These are phyloP conservation scores for Hyles vespertilio DNA, from an alignment of 1,140 invertebrate genomes.

Conservation along the genomic window DNA sequence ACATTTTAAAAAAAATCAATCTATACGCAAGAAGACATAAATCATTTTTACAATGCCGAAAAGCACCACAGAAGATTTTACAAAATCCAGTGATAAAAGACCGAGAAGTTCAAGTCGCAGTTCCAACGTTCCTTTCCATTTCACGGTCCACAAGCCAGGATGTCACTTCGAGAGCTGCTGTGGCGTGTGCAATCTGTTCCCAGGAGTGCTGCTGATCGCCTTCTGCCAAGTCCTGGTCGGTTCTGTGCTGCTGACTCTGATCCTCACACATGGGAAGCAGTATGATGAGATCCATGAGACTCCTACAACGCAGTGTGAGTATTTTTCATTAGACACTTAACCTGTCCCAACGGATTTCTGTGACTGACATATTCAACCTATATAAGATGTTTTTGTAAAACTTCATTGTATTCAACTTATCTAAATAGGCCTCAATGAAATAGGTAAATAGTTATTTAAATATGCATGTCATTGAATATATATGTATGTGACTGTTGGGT, in stretches of 20 bases:
- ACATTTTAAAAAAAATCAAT: too few species aligned
- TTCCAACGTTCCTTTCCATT: slow-evolving; percentile 44
- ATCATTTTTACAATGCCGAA: slow-evolving; percentile 32
- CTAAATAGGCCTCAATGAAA: too few species aligned
- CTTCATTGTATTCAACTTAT: too few species aligned
- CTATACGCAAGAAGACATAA: too few species aligned
- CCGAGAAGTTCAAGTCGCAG: slow-evolving; percentile 29
- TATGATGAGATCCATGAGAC: slow-evolving; percentile 64
- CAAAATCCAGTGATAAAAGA: slow-evolving; percentile 37
- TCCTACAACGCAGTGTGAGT: slow-evolving; percentile 44
- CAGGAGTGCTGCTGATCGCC: slow-evolving; percentile 55
- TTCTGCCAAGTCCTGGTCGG: slow-evolving; percentile 60
- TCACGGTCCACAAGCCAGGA: slow-evolving; percentile 55
- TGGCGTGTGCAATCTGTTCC: slow-evolving; percentile 61
- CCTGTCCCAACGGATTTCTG: background rate
- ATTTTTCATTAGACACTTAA: slow-evolving; percentile 6
- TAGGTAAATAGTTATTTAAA: too few species aligned
- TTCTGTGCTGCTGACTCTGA: slow-evolving; percentile 49
- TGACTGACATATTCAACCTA: too few species aligned
- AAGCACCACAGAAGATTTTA: slow-evolving; percentile 41
- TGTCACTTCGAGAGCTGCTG: slow-evolving; percentile 66
- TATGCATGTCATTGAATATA: too few species aligned
- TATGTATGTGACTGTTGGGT: too few species aligned
- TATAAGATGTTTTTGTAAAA: too few species aligned
- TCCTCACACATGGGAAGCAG: slow-evolving; percentile 47